Conservation (phyloP, 2,888 invertebrate genomes). For the Pyralis farinalis region DNA sequence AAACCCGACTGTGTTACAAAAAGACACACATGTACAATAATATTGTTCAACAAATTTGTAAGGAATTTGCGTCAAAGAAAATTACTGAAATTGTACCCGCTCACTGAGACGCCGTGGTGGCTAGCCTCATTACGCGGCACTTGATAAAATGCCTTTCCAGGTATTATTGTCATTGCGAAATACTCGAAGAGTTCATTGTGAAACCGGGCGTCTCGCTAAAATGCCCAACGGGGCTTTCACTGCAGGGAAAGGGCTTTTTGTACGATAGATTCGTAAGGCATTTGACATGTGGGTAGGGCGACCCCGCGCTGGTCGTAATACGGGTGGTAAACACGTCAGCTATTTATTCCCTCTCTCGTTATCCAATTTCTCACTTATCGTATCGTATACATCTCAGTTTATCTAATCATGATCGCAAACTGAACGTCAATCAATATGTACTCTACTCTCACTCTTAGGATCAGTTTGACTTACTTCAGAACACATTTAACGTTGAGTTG, state of each 20-base stretch:
- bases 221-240: conserved; percentile 23
- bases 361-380: background rate
- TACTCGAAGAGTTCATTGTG: conserved; percentile 36
- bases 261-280: too few relatives aligned
- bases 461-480: background rate
- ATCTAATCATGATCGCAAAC: background rate
- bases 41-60: conserved; percentile 10
- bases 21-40: conserved; percentile 7
- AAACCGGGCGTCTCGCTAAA: conserved; percentile 37
- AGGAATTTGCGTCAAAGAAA: conserved; percentile 17
- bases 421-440: background rate
- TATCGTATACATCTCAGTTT: background rate
- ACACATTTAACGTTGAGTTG: too few relatives aligned
- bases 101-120: conserved; percentile 15
- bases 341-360: background rate
- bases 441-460: background rate
- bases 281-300: too few relatives aligned
- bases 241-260: background rate
- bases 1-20: conserved; percentile 20
- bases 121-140: conserved; percentile 30
- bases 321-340: too few relatives aligned
- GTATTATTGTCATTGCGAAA: conserved; percentile 45
- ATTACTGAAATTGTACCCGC: conserved; percentile 17
- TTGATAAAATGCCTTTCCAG: conserved; percentile 42
- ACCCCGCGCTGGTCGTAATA: too few relatives aligned